Percentiles rank a stretch among this genome's conserved stretches.
phyloP scores from a whole-genome alignment of 2,797 vertebrate species.

The Coregonus sp. region DNA sequence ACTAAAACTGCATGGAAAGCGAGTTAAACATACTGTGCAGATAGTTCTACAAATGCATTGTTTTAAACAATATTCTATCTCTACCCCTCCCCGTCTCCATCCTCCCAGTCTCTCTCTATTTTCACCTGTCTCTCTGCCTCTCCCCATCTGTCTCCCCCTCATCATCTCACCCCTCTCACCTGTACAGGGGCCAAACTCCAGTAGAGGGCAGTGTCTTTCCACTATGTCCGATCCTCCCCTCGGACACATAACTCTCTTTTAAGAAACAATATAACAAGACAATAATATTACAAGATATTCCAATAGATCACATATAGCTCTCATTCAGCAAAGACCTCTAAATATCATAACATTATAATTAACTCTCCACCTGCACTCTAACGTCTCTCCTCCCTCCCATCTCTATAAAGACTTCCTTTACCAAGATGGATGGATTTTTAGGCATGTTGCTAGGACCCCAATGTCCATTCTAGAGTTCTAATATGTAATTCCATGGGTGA shows the following conservation, averaged over 20 bases:
- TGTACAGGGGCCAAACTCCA: background rate
- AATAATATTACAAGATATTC: background rate
- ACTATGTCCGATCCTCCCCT: background rate
- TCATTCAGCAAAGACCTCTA: background rate
- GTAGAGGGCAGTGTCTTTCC: slow-evolving; percentile 13
- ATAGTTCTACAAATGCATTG: too few relatives aligned
- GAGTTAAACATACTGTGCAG: too few relatives aligned
- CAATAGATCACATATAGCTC: background rate
- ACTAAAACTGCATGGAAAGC: too few relatives aligned
- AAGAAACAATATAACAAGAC: background rate
- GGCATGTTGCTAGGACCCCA: too few relatives aligned
- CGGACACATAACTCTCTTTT: background rate
- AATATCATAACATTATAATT: background rate
- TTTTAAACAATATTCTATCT: too few relatives aligned
- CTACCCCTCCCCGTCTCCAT: too few relatives aligned
- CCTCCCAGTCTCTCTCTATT: background rate
- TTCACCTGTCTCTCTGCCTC: background rate
- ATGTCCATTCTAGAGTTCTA: too few relatives aligned
- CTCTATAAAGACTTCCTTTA: background rate
- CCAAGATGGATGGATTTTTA: too few relatives aligned
- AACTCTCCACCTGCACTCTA: background rate
- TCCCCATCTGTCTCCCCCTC: background rate
- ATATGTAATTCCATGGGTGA: too few relatives aligned
- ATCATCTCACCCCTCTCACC: background rate
- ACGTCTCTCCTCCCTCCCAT: background rate